Percentiles rank a stretch among this genome's conserved stretches.
phyloP scores from a whole-genome alignment of 2,888 invertebrate genomes.

The Cepaea hortensis region DNA sequence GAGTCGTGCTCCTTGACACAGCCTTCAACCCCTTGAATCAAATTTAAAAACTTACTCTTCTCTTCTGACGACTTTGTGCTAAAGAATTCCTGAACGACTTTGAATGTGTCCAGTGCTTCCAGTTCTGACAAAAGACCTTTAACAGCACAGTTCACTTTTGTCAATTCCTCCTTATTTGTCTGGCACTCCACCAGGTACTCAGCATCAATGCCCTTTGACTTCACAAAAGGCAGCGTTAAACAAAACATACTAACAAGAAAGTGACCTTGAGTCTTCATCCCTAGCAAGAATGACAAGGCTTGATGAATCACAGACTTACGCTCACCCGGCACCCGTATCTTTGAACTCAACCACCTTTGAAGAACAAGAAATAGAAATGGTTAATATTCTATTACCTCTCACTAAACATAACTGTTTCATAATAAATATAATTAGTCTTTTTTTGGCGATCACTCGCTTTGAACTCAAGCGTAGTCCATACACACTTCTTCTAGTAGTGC shows the following conservation, averaged over 20 bases:
- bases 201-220: background rate
- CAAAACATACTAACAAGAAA: conserved; percentile 26
- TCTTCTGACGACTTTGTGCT: conserved; percentile 14
- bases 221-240: conserved; percentile 7
- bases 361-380: background rate
- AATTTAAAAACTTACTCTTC: conserved; percentile 9
- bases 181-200: conserved; percentile 33
- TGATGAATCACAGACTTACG: conserved; percentile 15
- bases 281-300: conserved; percentile 11
- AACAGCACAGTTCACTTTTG: conserved; percentile 51
- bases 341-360: conserved; percentile 4
- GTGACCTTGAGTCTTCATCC: background rate
- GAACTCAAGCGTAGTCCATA: too few relatives aligned
- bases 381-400: too few relatives aligned
- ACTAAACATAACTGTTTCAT: too few relatives aligned
- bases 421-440: too few relatives aligned
- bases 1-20: background rate
- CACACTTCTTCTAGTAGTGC: too few relatives aligned
- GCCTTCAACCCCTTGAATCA: conserved; percentile 33
- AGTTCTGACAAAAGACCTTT: conserved; percentile 53
- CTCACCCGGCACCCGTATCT: background rate
- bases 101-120: conserved; percentile 51
- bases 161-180: conserved; percentile 51
- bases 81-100: conserved; percentile 40
- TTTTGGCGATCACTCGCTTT: too few relatives aligned